Evolutionary conservation across 2,113 vertebrate genomes (phyloP).

Genomic region (Notechis scutatus): DNA sequence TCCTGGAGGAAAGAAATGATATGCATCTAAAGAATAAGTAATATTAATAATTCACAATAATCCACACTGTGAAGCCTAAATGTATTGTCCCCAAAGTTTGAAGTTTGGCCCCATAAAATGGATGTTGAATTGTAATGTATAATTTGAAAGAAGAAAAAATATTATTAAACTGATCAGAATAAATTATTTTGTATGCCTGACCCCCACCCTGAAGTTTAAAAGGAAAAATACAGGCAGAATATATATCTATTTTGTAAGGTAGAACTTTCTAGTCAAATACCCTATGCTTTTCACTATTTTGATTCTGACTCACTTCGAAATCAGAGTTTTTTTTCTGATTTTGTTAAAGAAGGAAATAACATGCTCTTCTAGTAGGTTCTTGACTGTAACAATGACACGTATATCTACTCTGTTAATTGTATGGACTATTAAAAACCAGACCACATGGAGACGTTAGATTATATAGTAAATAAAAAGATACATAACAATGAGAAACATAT

Average conservation of each 20-base stretch:
- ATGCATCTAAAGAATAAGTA: background rate
- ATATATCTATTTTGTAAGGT: background rate
- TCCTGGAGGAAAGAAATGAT: background rate
- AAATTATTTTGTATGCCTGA: background rate
- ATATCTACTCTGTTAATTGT: background rate
- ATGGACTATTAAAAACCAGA: background rate
- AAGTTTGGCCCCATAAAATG: background rate
- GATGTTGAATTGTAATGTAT: background rate
- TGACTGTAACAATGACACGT: background rate
- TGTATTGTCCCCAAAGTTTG: background rate
- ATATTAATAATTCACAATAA: background rate
- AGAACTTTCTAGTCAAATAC: background rate
- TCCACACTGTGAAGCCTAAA: background rate
- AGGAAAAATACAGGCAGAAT: background rate
- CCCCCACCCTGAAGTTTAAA: background rate
- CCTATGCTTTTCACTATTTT: background rate
- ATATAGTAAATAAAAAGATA: background rate
- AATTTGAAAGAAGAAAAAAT: background rate
- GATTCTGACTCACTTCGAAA: background rate
- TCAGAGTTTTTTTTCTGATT: background rate
- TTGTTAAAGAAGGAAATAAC: background rate
- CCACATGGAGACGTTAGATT: background rate
- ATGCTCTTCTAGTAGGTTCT: background rate
- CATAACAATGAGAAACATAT: background rate
- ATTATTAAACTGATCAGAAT: background rate